These are phyloP conservation scores for Drosophila lacteicornis DNA, from an alignment of 1,140 invertebrate species.

Conservation along the genomic window DNA sequence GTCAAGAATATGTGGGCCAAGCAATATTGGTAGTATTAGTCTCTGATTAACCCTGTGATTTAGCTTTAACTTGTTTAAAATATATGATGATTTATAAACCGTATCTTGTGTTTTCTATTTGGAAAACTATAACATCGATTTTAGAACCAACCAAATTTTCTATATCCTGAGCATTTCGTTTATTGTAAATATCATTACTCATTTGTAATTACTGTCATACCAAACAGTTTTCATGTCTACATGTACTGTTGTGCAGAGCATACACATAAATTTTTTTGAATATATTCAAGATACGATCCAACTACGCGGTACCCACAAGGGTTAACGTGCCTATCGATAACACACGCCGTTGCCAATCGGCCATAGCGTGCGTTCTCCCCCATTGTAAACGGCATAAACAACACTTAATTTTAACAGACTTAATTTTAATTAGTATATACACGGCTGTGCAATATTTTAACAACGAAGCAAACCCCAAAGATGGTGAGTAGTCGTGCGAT, in stretches of 20 bases:
- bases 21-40: neutral
- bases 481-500: constrained; percentile 17
- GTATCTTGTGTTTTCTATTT: neutral
- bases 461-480: constrained; percentile 3
- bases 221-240: neutral
- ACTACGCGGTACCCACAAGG: neutral
- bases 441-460: constrained; percentile 1
- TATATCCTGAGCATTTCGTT: too few relatives aligned
- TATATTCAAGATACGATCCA: neutral
- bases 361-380: constrained; percentile 8
- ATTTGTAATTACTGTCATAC: too few relatives aligned
- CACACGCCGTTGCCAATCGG: constrained; percentile 7
- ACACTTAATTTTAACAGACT: neutral
- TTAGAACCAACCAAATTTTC: too few relatives aligned
- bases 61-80: constrained; percentile 2
- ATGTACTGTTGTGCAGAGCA: too few relatives aligned
- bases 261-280: too few relatives aligned
- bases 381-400: constrained; percentile 23
- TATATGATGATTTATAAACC: neutral
- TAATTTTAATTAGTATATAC: constrained; percentile 8
- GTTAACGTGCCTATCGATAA: constrained; percentile 28
- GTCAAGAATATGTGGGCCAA: constrained; percentile 27
- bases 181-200: too few relatives aligned
- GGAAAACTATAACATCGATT: too few relatives aligned
- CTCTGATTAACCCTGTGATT: constrained; percentile 5